phyloP scores from a whole-genome alignment of 2,888 invertebrate species.

The Sphaerophoria rueppellii region DNA sequence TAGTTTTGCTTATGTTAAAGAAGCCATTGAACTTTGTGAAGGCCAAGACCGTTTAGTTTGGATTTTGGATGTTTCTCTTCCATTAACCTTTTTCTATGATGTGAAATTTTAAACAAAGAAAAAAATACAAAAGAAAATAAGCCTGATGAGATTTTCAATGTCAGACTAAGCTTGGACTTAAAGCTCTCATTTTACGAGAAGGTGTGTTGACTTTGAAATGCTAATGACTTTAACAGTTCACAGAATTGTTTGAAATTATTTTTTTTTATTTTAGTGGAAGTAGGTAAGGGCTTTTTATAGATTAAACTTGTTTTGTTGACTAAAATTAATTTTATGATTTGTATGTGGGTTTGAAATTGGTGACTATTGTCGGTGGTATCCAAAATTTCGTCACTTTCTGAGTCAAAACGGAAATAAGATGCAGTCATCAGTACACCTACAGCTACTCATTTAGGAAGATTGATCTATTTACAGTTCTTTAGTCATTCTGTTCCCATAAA shows the following conservation, averaged over 20 bases:
- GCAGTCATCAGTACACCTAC: too few relatives aligned
- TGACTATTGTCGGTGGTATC: conserved; percentile 5
- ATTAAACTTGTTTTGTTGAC: not conserved
- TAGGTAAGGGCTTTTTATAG: not conserved
- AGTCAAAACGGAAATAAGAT: conserved; percentile 14
- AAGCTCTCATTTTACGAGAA: conserved; percentile 4
- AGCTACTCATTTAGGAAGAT: too few relatives aligned
- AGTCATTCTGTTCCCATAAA: too few relatives aligned
- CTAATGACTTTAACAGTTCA: not conserved
- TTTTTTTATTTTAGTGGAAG: not conserved
- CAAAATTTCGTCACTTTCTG: conserved; percentile 15
- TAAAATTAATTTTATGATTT: not conserved
- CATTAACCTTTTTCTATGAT: conserved; percentile 29
- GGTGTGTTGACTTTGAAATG: not conserved
- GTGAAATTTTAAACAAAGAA: conserved; percentile 10
- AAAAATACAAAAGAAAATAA: conserved; percentile 37
- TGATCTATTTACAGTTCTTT: too few relatives aligned
- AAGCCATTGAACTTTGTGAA: conserved; percentile 68
- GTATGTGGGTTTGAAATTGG: not conserved
- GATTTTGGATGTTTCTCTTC: not conserved
- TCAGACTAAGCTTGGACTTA: conserved; percentile 3
- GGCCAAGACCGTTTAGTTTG: conserved; percentile 53
- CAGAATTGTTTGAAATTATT: not conserved
- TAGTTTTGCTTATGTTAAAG: not conserved
- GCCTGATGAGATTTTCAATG: conserved; percentile 15